These are phyloP conservation scores for Ploceus nigricollis DNA, from an alignment of 2,113 vertebrate species.

Conservation along the genomic window DNA sequence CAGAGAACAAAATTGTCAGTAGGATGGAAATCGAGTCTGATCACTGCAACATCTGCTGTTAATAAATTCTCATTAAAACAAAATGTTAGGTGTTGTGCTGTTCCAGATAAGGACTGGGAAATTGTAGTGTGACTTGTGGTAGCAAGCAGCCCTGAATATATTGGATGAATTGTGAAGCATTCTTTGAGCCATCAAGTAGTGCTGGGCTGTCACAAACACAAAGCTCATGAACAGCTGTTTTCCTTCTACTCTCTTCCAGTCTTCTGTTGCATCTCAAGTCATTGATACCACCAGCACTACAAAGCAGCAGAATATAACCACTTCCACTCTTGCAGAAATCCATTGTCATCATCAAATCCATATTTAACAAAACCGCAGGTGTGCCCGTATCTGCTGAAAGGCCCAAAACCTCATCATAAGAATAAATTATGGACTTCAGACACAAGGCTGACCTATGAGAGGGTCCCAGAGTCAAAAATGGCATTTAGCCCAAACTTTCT, in stretches of 20 bases:
- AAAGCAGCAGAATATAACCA: background rate
- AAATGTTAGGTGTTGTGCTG: background rate
- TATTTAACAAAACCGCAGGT: background rate
- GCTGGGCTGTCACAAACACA: background rate
- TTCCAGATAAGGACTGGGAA: background rate
- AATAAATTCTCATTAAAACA: background rate
- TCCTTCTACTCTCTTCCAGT: background rate
- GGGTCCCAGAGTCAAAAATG: background rate
- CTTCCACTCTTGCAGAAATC: background rate
- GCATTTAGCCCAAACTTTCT: background rate
- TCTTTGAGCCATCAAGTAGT: background rate
- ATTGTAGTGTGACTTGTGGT: background rate
- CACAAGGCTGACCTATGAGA: background rate
- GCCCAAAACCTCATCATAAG: rapidly evolving
- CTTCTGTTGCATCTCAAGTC: background rate
- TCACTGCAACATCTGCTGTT: background rate
- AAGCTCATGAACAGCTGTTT: background rate
- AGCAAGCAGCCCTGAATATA: background rate
- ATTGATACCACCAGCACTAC: background rate
- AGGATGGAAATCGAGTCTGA: background rate
- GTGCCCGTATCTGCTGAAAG: background rate
- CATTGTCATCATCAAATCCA: rapidly evolving
- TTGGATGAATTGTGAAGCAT: background rate
- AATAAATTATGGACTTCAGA: background rate
- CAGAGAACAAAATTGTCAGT: background rate